Evolutionary conservation across 2,888 invertebrate species (phyloP).

Genomic region (Acronicta leporina): DNA sequence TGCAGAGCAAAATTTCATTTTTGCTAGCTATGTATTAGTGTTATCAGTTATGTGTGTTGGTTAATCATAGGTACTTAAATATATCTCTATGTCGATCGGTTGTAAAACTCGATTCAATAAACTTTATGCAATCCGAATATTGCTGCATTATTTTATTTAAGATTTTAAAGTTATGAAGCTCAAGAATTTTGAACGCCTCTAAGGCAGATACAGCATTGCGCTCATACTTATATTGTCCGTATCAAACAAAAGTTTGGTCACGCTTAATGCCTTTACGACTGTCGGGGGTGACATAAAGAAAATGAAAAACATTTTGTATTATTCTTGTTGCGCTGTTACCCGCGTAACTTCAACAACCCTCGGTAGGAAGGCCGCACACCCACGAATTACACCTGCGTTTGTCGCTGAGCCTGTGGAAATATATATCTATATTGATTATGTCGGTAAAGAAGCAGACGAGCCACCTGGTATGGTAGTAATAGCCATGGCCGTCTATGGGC

Average conservation of each 20-base stretch:
- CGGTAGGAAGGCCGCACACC: slow-evolving; percentile 69
- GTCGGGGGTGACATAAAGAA: slow-evolving; percentile 96
- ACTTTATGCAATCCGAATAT: neutral
- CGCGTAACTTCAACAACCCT: slow-evolving; percentile 85
- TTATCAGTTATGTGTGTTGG: no score
- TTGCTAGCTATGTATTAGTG: no score
- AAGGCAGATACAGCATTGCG: slow-evolving; percentile 69
- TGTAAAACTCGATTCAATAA: neutral
- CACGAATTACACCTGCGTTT: slow-evolving; percentile 60
- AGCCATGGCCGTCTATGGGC: no score
- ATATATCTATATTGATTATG: no score
- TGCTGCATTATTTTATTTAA: neutral
- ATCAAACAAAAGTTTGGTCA: slow-evolving; percentile 93
- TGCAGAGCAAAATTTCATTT: no score
- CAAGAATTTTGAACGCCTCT: slow-evolving; percentile 33
- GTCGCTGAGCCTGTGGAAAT: slow-evolving; percentile 17
- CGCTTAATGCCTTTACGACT: slow-evolving; percentile 96
- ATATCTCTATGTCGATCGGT: no score
- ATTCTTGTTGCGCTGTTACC: slow-evolving; percentile 89
- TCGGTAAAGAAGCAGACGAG: no score
- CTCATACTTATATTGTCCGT: slow-evolving; percentile 85
- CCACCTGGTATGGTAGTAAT: no score
- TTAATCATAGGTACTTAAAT: no score
- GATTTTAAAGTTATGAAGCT: slow-evolving; percentile 38
- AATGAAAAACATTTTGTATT: slow-evolving; percentile 95